Conservation (phyloP, 2,888 invertebrate genomes). For the Polyommatus icarus region DNA sequence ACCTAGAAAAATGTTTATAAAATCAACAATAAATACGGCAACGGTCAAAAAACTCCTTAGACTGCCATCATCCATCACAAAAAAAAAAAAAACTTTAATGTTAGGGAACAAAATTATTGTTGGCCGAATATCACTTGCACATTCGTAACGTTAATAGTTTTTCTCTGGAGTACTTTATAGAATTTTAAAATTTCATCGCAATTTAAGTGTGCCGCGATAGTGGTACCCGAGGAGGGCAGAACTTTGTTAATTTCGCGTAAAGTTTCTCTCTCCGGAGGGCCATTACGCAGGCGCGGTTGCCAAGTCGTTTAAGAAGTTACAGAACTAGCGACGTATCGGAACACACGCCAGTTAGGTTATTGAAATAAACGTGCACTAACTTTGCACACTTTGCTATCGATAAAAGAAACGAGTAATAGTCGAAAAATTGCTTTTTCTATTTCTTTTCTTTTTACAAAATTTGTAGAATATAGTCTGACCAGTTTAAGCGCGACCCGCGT, state of each 20-base stretch:
- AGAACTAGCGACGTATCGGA: conserved; percentile 33
- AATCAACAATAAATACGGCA: too few species aligned
- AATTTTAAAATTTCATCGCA: conserved; percentile 71
- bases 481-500: too few species aligned
- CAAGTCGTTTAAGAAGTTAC: conserved; percentile 37
- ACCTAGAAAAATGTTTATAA: too few species aligned
- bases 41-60: too few species aligned
- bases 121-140: not conserved
- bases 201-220: conserved; percentile 64
- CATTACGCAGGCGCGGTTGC: conserved; percentile 56
- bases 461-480: too few species aligned
- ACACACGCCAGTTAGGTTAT: not conserved
- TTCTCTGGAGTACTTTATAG: not conserved
- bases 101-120: not conserved
- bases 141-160: not conserved
- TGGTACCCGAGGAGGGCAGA: conserved; percentile 54
- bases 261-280: conserved; percentile 66
- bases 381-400: too few species aligned
- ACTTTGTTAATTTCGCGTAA: conserved; percentile 76
- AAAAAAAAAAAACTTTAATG: too few species aligned
- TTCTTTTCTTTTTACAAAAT: too few species aligned
- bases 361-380: not conserved
- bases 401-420: too few species aligned
- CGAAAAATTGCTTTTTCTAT: too few species aligned
- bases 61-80: too few species aligned